A percentile compares a stretch with the other conserved stretches of the same genome.
Conservation (phyloP, 2,888 invertebrate genomes). For the Eupithecia tripunctaria region DNA sequence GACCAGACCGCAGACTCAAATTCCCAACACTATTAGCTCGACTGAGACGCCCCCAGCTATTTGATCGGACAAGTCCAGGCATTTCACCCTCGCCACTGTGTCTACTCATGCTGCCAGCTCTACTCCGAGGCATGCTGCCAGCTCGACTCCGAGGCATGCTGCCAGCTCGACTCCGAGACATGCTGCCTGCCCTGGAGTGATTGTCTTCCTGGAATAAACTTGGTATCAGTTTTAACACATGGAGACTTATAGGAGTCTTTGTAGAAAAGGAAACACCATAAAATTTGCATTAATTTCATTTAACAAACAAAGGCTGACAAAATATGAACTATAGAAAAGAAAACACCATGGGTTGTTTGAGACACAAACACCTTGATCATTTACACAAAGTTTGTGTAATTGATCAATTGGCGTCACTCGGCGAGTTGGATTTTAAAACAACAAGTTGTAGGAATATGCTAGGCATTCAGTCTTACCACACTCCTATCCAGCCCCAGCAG, state of each 20-base stretch:
- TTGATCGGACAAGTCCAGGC: conserved; percentile 51
- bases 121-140: conserved; percentile 31
- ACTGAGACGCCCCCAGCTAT: conserved; percentile 61
- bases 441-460: neutral
- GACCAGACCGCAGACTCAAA: conserved; percentile 48
- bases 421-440: neutral
- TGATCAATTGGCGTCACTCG: neutral
- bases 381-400: neutral
- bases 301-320: neutral
- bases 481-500: conserved; percentile 62
- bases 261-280: neutral
- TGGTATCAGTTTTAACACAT: neutral
- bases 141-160: conserved; percentile 25
- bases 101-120: conserved; percentile 1
- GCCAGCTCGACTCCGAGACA: conserved; percentile 2
- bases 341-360: neutral
- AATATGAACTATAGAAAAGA: neutral
- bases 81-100: neutral
- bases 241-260: neutral
- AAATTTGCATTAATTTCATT: neutral
- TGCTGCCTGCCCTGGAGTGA: conserved; percentile 38
- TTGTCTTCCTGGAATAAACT: conserved; percentile 38
- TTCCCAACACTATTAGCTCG: conserved; percentile 48
- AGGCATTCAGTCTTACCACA: conserved; percentile 51
- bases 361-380: too few species aligned